These are phyloP conservation scores for Ceyx melanurus DNA, from an alignment of 2,113 vertebrate genomes.

Conservation along the genomic window DNA sequence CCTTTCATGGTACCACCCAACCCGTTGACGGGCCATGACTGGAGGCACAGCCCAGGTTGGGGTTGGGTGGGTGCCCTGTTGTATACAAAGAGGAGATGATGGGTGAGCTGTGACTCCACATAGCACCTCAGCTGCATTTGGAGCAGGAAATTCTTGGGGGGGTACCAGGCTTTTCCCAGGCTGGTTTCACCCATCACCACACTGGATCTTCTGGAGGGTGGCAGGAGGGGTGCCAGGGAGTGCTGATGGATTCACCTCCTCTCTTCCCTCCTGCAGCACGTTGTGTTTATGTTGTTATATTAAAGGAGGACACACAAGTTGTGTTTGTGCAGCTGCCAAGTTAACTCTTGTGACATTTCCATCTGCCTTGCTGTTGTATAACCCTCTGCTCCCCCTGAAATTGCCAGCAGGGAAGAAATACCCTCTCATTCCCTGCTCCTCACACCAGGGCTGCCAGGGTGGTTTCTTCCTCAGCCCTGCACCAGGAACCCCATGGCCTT, in stretches of 20 bases:
- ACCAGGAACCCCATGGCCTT: too few relatives aligned
- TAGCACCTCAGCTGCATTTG: accelerated
- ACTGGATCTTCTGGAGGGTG: accelerated
- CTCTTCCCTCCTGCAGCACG: too few relatives aligned
- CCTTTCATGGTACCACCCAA: neutral
- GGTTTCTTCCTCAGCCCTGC: too few relatives aligned
- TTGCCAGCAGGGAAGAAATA: too few relatives aligned
- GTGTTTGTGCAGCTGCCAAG: too few relatives aligned
- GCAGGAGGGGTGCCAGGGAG: neutral
- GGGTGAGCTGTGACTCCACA: neutral
- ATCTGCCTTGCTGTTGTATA: too few relatives aligned
- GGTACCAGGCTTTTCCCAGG: neutral
- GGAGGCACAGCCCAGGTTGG: accelerated
- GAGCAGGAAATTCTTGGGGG: neutral
- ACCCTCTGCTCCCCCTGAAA: too few relatives aligned
- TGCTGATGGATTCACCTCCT: neutral
- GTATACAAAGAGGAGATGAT: neutral
- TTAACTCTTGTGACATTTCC: too few relatives aligned
- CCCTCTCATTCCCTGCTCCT: too few relatives aligned
- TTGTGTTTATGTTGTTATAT: too few relatives aligned
- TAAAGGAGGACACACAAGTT: too few relatives aligned
- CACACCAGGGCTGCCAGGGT: too few relatives aligned
- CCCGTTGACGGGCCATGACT: neutral
- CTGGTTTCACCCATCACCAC: neutral
- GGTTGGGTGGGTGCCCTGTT: neutral